Base-by-base conservation (phyloP, 92 coral and sea anemone species). In the Metridium senile region DNA sequence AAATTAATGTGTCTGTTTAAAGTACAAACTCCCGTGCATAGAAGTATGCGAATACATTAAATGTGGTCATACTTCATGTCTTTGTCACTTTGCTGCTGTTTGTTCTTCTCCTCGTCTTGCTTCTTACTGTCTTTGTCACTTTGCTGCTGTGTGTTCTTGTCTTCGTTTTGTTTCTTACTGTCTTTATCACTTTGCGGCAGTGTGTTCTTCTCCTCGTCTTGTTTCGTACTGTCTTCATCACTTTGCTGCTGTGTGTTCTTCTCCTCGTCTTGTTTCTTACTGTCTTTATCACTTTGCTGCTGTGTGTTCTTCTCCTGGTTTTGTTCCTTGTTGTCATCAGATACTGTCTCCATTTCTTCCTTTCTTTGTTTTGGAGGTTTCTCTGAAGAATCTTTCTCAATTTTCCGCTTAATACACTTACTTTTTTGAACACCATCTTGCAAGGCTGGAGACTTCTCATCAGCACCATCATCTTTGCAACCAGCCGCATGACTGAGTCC, bases 401-500 rank as follows among this genome's bases (percentile, higher is more conserved):
- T 63, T 63, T 63, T 63, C 11, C 69, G 69, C 45, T 63, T 63
- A 4, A 8, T 27, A 63, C 43, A 54, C 3, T 63, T 63, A 29
- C 11, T 23, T 8, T 28, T 39, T 28, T 30, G 59, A 4, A 20
- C 6, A 21, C 17, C 23, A 9, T 54, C 23, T 54, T 16, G 59
- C 17, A 3, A 16, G 2, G 59, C n/a, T 54, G 3, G 25, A 45
- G 51, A 45, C 9, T 7, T 45, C 16, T 45, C 16, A 45, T 20
- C 49, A 39, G 49, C 25, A 9, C 33, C 8, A 20, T 33, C 64
- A 23, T 16, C 57, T 73, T 19, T 34, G 11, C 26, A 18, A 0
- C 19, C 31, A 1, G 51, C 26, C 13, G 80, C 84, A 54, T 64
- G 34, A 0, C 23, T 26, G 30, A 56, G 43, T 4, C 88, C 84